Evolutionary conservation across 2,113 vertebrate species (phyloP), one percentile per base, ranked within the genome.

Genomic region (Anolis carolinensis): DNA sequence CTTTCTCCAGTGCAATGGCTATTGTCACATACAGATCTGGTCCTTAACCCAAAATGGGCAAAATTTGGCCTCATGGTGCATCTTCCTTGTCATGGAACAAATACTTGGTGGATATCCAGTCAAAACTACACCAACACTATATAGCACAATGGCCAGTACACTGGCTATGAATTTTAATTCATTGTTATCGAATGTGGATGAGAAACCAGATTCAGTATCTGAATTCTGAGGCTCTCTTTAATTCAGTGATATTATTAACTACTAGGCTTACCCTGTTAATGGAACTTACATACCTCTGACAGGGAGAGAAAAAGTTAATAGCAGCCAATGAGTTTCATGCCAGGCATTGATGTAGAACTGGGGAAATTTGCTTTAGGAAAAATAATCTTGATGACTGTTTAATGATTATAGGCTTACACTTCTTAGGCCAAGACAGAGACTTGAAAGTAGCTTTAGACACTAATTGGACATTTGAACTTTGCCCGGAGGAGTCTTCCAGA

Each of bases 381-480:
- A 0, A n/a, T 39, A 63, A 84, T 76, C 52, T 89, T 34, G 87
- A 83, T 62, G 3, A 0, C 73, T 90, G 75, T 48, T 30, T 84
- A 87, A 90, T 8, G 81, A 85, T 89, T 55, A 67, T 86, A 72
- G 81, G 44, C 73, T 89, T 88, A 50, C 70, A 70, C 84, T 86
- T 18, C 9, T 34, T 74, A 3, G 30, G 75, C 78, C 7, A 78
- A 84, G 55, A 27, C 32, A 79, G 73, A 50, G 59, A 86, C 75
- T 89, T 81, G 18, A 4, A 84, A 81, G 84, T 1, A 16, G 18
- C 0, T 0, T 10, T 70, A 52, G 72, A 1, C 44, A 59, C 63
- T 70, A 86, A 90, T 16, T 87, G 89, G 82, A n/a, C 87, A 50
- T 65, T 39, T 77, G 90, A 89, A 70, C 79, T 84, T 70, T 77